Evolutionary conservation across 2,888 invertebrate species (phyloP).

Genomic region (Cistogaster globosa): DNA sequence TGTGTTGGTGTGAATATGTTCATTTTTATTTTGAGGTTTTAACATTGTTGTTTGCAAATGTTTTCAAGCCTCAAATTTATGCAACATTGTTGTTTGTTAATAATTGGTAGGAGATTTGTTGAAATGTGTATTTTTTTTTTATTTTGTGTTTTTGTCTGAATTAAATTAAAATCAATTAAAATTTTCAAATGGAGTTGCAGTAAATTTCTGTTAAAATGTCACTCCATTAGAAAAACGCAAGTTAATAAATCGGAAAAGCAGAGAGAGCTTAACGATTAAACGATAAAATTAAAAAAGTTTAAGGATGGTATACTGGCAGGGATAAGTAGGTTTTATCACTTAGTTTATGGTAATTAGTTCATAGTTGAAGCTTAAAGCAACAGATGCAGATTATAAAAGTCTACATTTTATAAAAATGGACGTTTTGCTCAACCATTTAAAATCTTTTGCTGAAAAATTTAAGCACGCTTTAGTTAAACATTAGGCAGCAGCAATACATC

Average conservation of each 20-base stretch:
- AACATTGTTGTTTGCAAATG: conserved; percentile 70
- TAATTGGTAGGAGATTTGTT: conserved; percentile 24
- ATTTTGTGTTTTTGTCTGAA: conserved; percentile 54
- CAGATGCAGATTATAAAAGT: too few species aligned
- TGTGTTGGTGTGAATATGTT: conserved; percentile 18
- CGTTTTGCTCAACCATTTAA: too few species aligned
- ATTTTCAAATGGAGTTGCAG: conserved; percentile 18
- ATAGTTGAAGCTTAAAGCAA: too few species aligned
- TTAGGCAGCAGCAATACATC: too few species aligned
- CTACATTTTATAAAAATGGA: too few species aligned
- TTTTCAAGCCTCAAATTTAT: conserved; percentile 67
- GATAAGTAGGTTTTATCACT: too few species aligned
- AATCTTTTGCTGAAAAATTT: too few species aligned
- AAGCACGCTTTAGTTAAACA: too few species aligned
- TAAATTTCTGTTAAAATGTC: neutral
- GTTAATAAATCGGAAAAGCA: neutral
- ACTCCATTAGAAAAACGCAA: neutral
- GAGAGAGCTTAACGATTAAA: neutral
- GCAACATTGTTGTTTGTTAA: conserved; percentile 58
- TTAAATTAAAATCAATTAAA: conserved; percentile 71
- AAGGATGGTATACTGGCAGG: too few species aligned
- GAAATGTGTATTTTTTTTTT: conserved; percentile 7
- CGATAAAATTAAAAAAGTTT: too few species aligned
- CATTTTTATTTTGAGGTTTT: conserved; percentile 60
- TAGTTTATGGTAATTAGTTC: too few species aligned